Evolutionary conservation across 2,797 vertebrate genomes (phyloP), one percentile per base, ranked within the genome.

Genomic region (Lagodon rhomboides): DNA sequence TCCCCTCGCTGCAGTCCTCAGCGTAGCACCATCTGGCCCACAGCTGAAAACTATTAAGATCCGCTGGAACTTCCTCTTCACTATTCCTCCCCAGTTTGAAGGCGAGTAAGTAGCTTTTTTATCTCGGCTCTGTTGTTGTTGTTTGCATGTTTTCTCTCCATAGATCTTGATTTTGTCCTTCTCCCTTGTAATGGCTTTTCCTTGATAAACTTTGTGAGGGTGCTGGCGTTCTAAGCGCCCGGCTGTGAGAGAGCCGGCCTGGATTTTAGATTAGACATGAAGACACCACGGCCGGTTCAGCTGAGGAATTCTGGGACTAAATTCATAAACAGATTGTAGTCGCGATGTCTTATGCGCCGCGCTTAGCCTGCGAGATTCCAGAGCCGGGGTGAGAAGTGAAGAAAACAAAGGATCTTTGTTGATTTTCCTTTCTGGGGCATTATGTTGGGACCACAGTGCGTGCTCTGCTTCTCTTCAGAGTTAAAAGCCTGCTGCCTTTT

Each of bases 41-140:
- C 95, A 96, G 95, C 95, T 96, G 95, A 94, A 95, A 95, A 94
- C 94, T 88, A 94, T 95, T 96, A 96, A 80, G 85, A 86, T 60
- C 89, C 55, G 71, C 89, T 94, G 90, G 91, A 94, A 94, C 93
- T 94, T 95, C 95, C 94, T 94, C 90, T 68, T 78, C 83, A 79
- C 81, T 87, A 83, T 91, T 93, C 87, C 85, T 79, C 86, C 77
- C 66, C 78, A 62, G 86, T 89, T 87, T 87, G 62, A 89, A 91
- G 84, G 87, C 87, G 77, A 91, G 94, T 92, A 90, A 93, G 92
- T 88, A 69, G 67, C 85, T 88, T 86, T 88, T 86, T 86, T 83
- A 89, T 89, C 80, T 82, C 55, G 6, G 81, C 80, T 82, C 71
- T 78, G 76, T 79, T 79, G 80, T 87, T 34, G 30, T 34, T 87